Base-by-base conservation (phyloP, 2,888 invertebrate species). In the Rotaria macrura region DNA sequence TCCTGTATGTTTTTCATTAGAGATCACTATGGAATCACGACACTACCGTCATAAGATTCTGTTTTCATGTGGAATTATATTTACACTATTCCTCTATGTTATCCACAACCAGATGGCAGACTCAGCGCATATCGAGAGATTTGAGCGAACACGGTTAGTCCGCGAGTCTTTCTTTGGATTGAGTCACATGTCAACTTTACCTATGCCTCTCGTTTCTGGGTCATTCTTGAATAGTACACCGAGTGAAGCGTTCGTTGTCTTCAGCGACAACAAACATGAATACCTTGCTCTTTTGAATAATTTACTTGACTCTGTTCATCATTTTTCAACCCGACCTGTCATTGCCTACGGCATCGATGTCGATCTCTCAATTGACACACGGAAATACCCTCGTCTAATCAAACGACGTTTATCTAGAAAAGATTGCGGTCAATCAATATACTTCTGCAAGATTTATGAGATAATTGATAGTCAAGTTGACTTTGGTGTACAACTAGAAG, bases 161-260 rank as follows among this genome's bases (percentile, higher is more conserved):
- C n/a, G n/a, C n/a, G n/a, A n/a, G n/a, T n/a, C n/a, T n/a, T n/a
- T n/a, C n/a, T n/a, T n/a, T n/a, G n/a, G n/a, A n/a, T n/a, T n/a
- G n/a, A n/a, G n/a, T n/a, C n/a, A n/a, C n/a, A n/a, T n/a, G n/a
- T n/a, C n/a, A n/a, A n/a, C n/a, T n/a, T n/a, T n/a, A n/a, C n/a
- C n/a, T n/a, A n/a, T n/a, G n/a, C n/a, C n/a, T n/a, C n/a, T n/a
- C n/a, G n/a, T n/a, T 2, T 54, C 25, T 54, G 25, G 25, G 0
- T 10, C 14, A 54, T 14, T 14, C 10, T 54, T 54, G 9, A 65
- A 65, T 65, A 65, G 65, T 65, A 34, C 65, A 34, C 54, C 54
- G 25, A 65, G 20, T 17, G 79, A 79, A 79, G 79, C 79, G 43
- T 79, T 79, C 43, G 79, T 79, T n/a, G 43, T n/a, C 40, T 79